These are phyloP conservation scores for Empis stercorea DNA, from an alignment of 2,888 invertebrate genomes.

Conservation along the genomic window DNA sequence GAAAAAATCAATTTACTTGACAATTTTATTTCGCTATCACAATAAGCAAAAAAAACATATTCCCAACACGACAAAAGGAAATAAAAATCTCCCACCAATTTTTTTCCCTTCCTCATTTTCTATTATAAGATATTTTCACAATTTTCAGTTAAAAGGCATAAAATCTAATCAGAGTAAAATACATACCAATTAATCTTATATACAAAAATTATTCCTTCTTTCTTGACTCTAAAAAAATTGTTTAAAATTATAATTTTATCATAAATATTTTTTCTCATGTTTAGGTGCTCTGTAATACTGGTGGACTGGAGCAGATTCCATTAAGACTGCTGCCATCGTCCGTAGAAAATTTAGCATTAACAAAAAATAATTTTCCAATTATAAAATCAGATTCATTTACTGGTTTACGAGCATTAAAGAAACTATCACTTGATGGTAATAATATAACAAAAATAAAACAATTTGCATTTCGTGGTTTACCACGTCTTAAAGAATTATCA, in stretches of 20 bases:
- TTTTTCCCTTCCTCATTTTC: too few relatives aligned
- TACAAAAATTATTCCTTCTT: too few relatives aligned
- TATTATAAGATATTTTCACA: too few relatives aligned
- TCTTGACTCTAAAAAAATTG: too few relatives aligned
- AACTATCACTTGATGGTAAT: conserved; percentile 76
- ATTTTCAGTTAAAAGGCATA: too few relatives aligned
- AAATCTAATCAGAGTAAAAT: too few relatives aligned
- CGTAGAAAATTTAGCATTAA: conserved; percentile 73
- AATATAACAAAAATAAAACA: conserved; percentile 71
- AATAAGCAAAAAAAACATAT: too few relatives aligned
- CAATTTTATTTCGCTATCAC: too few relatives aligned
- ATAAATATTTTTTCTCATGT: conserved; percentile 19
- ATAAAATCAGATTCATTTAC: conserved; percentile 73
- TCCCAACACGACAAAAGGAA: too few relatives aligned
- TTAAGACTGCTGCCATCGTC: conserved; percentile 57
- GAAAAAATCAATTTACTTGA: too few relatives aligned
- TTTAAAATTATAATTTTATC: background rate
- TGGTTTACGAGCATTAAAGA: conserved; percentile 64
- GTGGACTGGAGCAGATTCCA: conserved; percentile 67
- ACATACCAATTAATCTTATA: too few relatives aligned
- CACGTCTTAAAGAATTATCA: conserved; percentile 62
- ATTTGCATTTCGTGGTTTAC: conserved; percentile 74
- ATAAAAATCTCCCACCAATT: too few relatives aligned
- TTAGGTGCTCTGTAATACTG: conserved; percentile 84
- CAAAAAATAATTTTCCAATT: conserved; percentile 70